These are phyloP conservation scores for Andrena dorsata DNA, from an alignment of 2,888 invertebrate species.

Conservation along the genomic window DNA sequence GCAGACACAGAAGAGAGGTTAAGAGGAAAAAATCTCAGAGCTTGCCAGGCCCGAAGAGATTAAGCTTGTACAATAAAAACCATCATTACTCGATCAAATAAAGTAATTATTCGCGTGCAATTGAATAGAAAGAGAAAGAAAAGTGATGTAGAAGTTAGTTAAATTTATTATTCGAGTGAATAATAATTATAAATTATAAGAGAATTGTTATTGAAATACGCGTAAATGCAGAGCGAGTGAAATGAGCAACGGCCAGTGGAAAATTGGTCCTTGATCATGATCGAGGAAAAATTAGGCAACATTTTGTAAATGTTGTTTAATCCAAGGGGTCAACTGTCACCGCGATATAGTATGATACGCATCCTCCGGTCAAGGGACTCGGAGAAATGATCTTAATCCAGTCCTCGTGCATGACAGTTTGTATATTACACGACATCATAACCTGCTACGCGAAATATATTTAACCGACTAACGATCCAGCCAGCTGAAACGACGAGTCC, in stretches of 20 bases:
- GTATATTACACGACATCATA: conserved; percentile 35
- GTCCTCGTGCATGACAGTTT: conserved; percentile 43
- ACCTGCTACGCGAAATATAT: conserved; percentile 48
- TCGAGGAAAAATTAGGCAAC: too few relatives aligned
- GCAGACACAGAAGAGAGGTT: conserved; percentile 47
- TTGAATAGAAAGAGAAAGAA: background rate
- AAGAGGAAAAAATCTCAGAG: conserved; percentile 48
- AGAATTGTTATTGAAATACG: too few relatives aligned
- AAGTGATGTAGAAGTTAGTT: background rate
- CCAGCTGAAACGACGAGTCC: background rate
- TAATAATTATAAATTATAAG: too few relatives aligned
- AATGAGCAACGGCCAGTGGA: too few relatives aligned
- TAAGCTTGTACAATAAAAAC: conserved; percentile 24
- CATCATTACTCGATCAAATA: background rate
- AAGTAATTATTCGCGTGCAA: background rate
- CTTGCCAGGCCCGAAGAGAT: conserved; percentile 34
- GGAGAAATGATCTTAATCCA: conserved; percentile 39
- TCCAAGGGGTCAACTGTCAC: conserved; percentile 49
- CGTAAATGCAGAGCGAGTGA: too few relatives aligned
- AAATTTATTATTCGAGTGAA: background rate
- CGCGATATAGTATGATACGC: background rate
- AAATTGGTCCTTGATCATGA: too few relatives aligned
- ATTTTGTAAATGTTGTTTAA: background rate
- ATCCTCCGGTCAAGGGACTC: conserved; percentile 34
- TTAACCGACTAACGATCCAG: background rate